These are phyloP conservation scores for Limnephilus rhombicus DNA, from an alignment of 2,888 invertebrate species.

Conservation along the genomic window DNA sequence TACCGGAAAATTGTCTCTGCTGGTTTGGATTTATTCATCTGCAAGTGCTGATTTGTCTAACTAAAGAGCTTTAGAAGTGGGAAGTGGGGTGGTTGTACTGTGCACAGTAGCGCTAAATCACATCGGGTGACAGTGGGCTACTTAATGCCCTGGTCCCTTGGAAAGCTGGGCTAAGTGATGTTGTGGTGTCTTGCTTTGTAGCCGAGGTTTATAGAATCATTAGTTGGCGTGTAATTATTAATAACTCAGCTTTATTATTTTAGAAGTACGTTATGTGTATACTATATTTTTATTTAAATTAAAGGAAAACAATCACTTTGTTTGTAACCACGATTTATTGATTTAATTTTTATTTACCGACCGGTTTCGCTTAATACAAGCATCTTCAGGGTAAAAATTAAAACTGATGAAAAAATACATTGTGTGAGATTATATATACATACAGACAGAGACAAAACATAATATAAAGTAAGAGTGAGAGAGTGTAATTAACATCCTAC, in stretches of 20 bases:
- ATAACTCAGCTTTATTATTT: background rate
- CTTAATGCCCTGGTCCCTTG: background rate
- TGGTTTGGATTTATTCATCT: background rate
- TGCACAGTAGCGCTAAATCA: background rate
- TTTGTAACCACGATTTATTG: too few species aligned
- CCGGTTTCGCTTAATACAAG: too few species aligned
- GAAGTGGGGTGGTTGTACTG: background rate
- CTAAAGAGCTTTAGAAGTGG: background rate
- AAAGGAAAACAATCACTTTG: too few species aligned
- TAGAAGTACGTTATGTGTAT: background rate
- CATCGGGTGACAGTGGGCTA: background rate
- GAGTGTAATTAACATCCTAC: too few species aligned
- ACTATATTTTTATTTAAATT: too few species aligned
- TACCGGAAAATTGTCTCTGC: conserved; percentile 25
- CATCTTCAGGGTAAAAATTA: too few species aligned
- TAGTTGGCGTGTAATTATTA: background rate
- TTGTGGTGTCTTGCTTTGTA: background rate
- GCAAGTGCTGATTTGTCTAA: background rate
- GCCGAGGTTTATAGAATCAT: background rate
- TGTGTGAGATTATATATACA: too few species aligned
- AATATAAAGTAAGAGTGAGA: too few species aligned
- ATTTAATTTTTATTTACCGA: too few species aligned
- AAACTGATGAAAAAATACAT: too few species aligned
- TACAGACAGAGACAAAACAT: too few species aligned
- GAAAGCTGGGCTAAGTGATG: background rate